Percentiles rank a stretch among this genome's conserved stretches.
phyloP scores from a whole-genome alignment of 2,113 vertebrate genomes.

The Actenoides lindsayi region DNA sequence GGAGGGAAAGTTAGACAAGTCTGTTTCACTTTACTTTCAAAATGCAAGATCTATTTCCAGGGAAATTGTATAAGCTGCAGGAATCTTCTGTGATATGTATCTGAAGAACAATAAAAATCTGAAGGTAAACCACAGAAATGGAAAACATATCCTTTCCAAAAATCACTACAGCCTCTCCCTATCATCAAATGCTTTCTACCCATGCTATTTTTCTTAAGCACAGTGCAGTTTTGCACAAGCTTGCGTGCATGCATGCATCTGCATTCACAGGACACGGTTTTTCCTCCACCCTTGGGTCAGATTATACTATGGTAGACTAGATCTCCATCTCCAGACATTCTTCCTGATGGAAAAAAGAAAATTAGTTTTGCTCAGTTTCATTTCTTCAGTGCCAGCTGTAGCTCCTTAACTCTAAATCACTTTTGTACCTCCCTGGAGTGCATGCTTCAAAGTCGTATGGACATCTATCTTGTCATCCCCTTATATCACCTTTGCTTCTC shows the following conservation, averaged over 20 bases:
- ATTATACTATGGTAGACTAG: neutral
- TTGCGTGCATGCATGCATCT: fast-evolving
- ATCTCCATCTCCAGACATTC: neutral
- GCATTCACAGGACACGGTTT: neutral
- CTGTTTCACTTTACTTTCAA: neutral
- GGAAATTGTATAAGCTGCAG: neutral
- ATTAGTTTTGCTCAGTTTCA: neutral
- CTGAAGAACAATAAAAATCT: neutral
- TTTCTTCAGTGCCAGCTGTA: neutral
- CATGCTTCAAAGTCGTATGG: neutral
- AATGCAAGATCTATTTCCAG: neutral
- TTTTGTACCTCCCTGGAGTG: neutral
- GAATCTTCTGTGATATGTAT: neutral
- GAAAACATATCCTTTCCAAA: neutral
- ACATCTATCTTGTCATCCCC: neutral
- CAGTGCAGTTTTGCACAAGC: neutral
- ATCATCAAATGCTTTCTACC: neutral
- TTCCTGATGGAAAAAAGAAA: neutral
- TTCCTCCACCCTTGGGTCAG: neutral
- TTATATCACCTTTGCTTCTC: neutral
- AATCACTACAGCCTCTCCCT: neutral
- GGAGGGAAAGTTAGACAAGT: neutral
- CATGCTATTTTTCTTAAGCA: neutral
- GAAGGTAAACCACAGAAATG: neutral
- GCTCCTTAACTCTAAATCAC: neutral